Evolutionary conservation across 2,888 invertebrate species (phyloP).

Genomic region (Blastobasis lacticolella): DNA sequence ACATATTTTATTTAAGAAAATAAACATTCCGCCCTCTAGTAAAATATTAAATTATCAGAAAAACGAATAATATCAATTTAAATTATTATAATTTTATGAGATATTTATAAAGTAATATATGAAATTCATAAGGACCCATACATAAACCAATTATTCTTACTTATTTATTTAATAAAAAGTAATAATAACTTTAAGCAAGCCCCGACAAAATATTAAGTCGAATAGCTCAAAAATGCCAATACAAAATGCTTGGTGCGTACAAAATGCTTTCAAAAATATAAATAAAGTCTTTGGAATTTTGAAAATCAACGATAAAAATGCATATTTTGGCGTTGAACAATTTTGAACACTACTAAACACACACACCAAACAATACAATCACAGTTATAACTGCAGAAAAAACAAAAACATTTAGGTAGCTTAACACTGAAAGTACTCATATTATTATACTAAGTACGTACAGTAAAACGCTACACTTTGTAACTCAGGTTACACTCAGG

Average conservation of each 20-base stretch:
- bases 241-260: not conserved
- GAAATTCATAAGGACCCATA: not conserved
- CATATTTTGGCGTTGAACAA: slow-evolving; percentile 5
- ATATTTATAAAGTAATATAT: not conserved
- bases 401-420: too few species aligned
- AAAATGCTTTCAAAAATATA: not conserved
- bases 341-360: slow-evolving; percentile 6
- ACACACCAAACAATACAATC: slow-evolving; percentile 15
- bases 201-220: too few species aligned
- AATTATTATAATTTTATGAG: not conserved
- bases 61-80: not conserved
- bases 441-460: not conserved
- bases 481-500: too few species aligned
- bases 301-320: slow-evolving; percentile 1
- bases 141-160: not conserved
- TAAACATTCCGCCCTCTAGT: slow-evolving; percentile 17
- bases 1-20: slow-evolving; percentile 18
- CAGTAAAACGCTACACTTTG: not conserved
- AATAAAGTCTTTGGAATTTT: slow-evolving; percentile 2
- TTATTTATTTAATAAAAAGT: too few species aligned
- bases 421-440: too few species aligned
- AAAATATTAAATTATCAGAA: slow-evolving; percentile 1
- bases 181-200: too few species aligned
- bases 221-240: not conserved
- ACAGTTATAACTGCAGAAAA: slow-evolving; percentile 15